These are phyloP conservation scores for Lepidurus arcticus DNA, from an alignment of 1,140 invertebrate genomes.

Conservation along the genomic window DNA sequence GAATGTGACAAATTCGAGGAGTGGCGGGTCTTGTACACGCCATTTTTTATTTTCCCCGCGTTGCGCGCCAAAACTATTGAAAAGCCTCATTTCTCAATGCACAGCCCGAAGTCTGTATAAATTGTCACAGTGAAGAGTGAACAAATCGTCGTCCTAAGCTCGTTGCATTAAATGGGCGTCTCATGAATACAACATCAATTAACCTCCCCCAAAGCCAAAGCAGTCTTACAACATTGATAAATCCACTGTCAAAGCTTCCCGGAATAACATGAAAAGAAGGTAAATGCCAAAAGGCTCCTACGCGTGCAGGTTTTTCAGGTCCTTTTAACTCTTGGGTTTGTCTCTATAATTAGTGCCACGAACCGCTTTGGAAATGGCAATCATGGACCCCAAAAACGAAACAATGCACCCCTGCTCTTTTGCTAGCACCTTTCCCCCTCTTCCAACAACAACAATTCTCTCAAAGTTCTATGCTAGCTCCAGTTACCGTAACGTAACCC, in stretches of 20 bases:
- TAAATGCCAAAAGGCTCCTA: background rate
- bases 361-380: background rate
- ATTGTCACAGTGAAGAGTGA: background rate
- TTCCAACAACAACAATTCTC: background rate
- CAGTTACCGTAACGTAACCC: background rate
- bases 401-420: background rate
- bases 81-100: background rate
- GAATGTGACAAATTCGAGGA: too few relatives aligned
- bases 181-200: conserved; percentile 11
- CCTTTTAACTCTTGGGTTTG: background rate
- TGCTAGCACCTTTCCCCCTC: background rate
- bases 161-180: background rate
- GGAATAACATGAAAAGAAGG: background rate
- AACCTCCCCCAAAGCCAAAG: conserved; percentile 10
- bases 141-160: conserved; percentile 9
- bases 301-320: background rate
- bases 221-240: conserved; percentile 11
- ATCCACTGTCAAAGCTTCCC: background rate
- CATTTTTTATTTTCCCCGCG: too few relatives aligned
- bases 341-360: background rate
- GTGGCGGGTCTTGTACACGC: too few relatives aligned
- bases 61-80: background rate
- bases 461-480: background rate
- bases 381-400: background rate
- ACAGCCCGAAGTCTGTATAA: background rate